Conservation (phyloP, 2,797 vertebrate genomes). For the Pagetopsis macropterus region DNA sequence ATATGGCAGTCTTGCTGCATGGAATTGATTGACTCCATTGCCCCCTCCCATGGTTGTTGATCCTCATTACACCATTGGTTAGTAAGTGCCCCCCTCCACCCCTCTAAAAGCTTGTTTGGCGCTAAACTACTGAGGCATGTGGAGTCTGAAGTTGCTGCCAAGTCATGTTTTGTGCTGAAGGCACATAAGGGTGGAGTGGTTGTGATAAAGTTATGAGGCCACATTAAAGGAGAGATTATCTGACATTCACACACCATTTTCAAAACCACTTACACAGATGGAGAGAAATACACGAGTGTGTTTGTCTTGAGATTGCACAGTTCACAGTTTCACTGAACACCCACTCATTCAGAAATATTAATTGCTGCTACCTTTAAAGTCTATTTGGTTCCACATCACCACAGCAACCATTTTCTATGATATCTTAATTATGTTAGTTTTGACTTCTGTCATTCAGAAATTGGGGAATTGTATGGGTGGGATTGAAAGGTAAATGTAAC, state of each 20-base stretch:
- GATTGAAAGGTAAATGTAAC: not conserved
- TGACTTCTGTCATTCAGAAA: constrained; percentile 3
- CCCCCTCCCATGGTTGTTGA: constrained; percentile 54
- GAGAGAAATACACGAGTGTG: not conserved
- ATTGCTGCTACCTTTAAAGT: constrained; percentile 20
- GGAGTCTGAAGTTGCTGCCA: not conserved
- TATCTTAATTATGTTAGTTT: constrained; percentile 1
- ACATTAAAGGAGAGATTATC: not conserved
- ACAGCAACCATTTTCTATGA: constrained; percentile 36
- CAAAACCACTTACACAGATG: not conserved
- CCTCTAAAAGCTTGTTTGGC: not conserved
- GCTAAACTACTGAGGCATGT: not conserved
- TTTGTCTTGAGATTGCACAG: not conserved
- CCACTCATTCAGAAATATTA: constrained; percentile 20
- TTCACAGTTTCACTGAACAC: constrained; percentile 24
- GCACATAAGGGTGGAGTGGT: not conserved
- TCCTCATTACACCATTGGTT: constrained; percentile 39
- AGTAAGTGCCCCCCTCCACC: no score
- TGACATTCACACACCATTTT: not conserved
- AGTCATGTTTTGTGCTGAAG: not conserved
- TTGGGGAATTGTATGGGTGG: not conserved
- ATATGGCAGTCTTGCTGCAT: constrained; percentile 21
- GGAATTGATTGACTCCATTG: constrained; percentile 30
- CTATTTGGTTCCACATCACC: constrained; percentile 17
- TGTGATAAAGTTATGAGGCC: not conserved